Evolutionary conservation across 2,888 invertebrate species (phyloP).

Genomic region (Phlogophora meticulosa): DNA sequence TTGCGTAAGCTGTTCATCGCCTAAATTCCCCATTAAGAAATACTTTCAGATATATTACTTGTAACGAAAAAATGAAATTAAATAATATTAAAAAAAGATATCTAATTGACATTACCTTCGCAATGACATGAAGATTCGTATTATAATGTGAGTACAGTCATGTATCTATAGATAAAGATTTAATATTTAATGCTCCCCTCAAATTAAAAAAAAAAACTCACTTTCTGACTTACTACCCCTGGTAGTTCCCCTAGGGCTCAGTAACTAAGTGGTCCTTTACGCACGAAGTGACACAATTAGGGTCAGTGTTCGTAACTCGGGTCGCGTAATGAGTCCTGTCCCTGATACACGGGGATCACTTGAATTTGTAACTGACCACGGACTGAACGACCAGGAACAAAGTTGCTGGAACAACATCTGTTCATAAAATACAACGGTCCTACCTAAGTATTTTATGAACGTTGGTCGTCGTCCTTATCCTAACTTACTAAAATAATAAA

Average conservation of each 20-base stretch:
- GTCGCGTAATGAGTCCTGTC: slow-evolving; percentile 67
- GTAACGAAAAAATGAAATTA: too few species aligned
- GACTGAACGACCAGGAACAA: slow-evolving; percentile 29
- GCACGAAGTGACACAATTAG: slow-evolving; percentile 77
- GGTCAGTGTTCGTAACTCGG: slow-evolving; percentile 63
- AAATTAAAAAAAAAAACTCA: slow-evolving; percentile 38
- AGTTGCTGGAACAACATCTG: slow-evolving; percentile 30
- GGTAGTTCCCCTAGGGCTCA: slow-evolving; percentile 58
- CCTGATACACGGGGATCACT: slow-evolving; percentile 64
- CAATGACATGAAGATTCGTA: too few species aligned
- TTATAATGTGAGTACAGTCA: too few species aligned
- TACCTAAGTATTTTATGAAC: slow-evolving; percentile 18
- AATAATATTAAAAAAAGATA: too few species aligned
- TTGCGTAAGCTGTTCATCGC: too few species aligned
- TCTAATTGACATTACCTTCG: too few species aligned
- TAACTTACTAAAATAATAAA: too few species aligned
- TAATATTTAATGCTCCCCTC: too few species aligned
- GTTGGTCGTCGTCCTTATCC: too few species aligned
- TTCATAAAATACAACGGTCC: slow-evolving; percentile 8
- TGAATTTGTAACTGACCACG: slow-evolving; percentile 61
- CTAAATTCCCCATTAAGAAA: too few species aligned
- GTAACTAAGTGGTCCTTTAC: slow-evolving; percentile 75
- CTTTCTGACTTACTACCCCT: slow-evolving; percentile 5
- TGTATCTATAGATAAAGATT: too few species aligned
- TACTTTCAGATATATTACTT: too few species aligned